Evolutionary conservation across 2,797 vertebrate genomes (phyloP).

Genomic region (Chelon labrosus): DNA sequence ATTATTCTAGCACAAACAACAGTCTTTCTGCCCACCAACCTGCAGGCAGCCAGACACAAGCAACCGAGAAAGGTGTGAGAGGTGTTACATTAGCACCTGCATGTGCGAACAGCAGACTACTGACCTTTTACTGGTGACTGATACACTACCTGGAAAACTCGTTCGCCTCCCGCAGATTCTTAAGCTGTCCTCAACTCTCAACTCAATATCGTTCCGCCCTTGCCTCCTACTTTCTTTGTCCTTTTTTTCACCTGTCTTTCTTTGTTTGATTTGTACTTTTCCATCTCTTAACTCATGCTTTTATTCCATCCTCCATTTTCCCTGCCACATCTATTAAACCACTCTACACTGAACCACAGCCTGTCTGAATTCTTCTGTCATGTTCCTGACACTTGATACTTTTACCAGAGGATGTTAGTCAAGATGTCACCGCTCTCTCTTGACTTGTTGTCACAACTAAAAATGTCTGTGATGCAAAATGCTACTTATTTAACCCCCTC

Average conservation of each 20-base stretch:
- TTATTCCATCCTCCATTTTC: constrained; percentile 44
- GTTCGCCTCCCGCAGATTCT: constrained; percentile 53
- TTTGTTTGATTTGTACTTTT: constrained; percentile 8
- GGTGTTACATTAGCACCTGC: constrained; percentile 90
- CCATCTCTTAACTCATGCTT: constrained; percentile 17
- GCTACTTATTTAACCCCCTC: constrained; percentile 50
- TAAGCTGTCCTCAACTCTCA: constrained; percentile 50
- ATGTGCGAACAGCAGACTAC: constrained; percentile 84
- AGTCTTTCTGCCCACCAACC: constrained; percentile 79
- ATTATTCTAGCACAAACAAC: constrained; percentile 85
- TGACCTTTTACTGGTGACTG: constrained; percentile 83
- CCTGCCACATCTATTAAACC: constrained; percentile 32
- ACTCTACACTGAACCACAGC: constrained; percentile 26
- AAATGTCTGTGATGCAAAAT: constrained; percentile 49
- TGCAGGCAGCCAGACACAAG: constrained; percentile 71
- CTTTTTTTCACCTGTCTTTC: constrained; percentile 23
- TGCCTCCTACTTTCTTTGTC: constrained; percentile 30
- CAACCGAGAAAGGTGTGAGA: constrained; percentile 78
- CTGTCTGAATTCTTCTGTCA: constrained; percentile 30
- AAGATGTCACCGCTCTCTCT: constrained; percentile 44
- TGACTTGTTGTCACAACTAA: constrained; percentile 51
- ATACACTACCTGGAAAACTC: constrained; percentile 70
- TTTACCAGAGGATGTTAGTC: constrained; percentile 54
- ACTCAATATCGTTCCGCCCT: constrained; percentile 26
- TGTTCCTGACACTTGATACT: constrained; percentile 57